phyloP scores from a whole-genome alignment of 1,140 invertebrate genomes.

The Aphaenogaster floridana region DNA sequence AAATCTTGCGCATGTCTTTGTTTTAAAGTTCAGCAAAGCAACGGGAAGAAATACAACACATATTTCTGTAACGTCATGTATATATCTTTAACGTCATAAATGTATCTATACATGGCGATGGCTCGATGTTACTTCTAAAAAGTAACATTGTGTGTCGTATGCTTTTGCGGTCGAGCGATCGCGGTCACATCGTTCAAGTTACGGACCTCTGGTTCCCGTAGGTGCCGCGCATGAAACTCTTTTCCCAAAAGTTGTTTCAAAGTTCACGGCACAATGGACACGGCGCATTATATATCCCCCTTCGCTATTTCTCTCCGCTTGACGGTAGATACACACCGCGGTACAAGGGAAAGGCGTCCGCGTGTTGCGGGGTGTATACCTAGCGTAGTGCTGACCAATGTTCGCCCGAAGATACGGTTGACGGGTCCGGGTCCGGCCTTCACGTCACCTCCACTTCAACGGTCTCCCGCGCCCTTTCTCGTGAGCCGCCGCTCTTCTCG shows the following conservation, averaged over 20 bases:
- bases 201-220: conserved; percentile 65
- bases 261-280: conserved; percentile 85
- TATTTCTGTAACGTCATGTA: neutral
- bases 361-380: conserved; percentile 67
- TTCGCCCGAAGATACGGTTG: conserved; percentile 85
- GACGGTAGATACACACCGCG: conserved; percentile 71
- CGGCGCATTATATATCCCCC: conserved; percentile 76
- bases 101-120: neutral
- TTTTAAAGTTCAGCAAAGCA: neutral
- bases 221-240: conserved; percentile 69
- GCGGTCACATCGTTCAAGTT: conserved; percentile 38
- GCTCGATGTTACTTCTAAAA: conserved; percentile 32
- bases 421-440: conserved; percentile 80
- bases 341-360: conserved; percentile 73
- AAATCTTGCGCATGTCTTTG: neutral
- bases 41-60: neutral
- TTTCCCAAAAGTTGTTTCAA: conserved; percentile 84
- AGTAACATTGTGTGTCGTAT: neutral
- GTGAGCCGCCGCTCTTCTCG: conserved; percentile 64
- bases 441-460: conserved; percentile 81
- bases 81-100: neutral
- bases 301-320: conserved; percentile 79
- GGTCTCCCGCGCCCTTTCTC: conserved; percentile 77
- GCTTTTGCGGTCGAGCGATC: conserved; percentile 44
- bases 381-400: conserved; percentile 83